phyloP scores from a whole-genome alignment of 2,797 vertebrate species.

The Tinamus major region DNA sequence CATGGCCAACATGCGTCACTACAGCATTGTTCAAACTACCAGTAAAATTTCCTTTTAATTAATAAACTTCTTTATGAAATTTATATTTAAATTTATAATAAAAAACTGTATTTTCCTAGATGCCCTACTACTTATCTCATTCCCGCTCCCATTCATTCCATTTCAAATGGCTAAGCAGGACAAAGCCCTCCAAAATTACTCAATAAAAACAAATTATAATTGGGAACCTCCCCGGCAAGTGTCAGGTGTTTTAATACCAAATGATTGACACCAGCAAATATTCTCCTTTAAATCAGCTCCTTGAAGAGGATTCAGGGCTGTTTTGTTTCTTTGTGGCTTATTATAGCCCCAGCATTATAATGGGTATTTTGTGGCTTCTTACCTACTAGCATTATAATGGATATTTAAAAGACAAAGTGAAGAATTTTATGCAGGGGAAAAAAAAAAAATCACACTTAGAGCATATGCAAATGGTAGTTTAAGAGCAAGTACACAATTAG shows the following conservation, averaged over 20 bases:
- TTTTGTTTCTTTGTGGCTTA: neutral
- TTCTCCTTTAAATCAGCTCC: neutral
- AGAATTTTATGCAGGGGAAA: slow-evolving; percentile 22
- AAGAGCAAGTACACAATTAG: slow-evolving; percentile 62
- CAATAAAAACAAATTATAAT: neutral
- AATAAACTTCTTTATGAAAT: no score
- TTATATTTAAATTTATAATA: no score
- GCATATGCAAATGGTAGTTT: slow-evolving; percentile 49
- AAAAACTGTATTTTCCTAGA: neutral
- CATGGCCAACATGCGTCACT: neutral
- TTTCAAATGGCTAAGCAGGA: neutral
- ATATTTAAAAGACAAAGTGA: slow-evolving; percentile 45
- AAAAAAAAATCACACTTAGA: slow-evolving; percentile 25
- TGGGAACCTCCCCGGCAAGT: fast-evolving
- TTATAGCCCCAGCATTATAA: neutral
- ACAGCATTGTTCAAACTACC: neutral
- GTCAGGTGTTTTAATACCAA: neutral
- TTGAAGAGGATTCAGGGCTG: neutral
- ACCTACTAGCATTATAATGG: neutral
- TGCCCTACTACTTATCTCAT: neutral
- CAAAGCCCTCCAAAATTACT: neutral
- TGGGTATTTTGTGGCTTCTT: neutral
- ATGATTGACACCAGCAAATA: neutral
- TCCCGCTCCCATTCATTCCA: neutral
- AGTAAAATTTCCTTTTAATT: neutral